Evolutionary conservation across 2,888 invertebrate species (phyloP).

Genomic region (Furcula furcula): DNA sequence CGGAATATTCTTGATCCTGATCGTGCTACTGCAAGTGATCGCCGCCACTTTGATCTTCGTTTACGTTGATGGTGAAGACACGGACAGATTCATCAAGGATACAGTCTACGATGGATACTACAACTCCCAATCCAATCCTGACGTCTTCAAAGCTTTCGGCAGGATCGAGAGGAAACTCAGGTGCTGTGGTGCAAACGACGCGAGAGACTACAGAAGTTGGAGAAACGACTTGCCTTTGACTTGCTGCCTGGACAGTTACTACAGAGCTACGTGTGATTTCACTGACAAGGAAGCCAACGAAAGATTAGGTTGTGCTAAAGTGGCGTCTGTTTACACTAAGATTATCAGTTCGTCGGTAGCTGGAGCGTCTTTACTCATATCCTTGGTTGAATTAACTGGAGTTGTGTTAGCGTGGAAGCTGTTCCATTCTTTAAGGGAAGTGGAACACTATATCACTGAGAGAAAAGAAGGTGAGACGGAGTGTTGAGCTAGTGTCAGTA

Average conservation of each 20-base stretch:
- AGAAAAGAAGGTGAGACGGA: slow-evolving; percentile 75
- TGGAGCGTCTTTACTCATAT: slow-evolving; percentile 64
- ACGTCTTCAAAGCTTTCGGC: slow-evolving; percentile 66
- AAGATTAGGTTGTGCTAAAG: slow-evolving; percentile 73
- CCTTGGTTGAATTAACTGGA: slow-evolving; percentile 62
- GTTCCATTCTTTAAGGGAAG: slow-evolving; percentile 65
- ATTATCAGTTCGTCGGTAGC: slow-evolving; percentile 73
- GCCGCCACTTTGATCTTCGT: slow-evolving; percentile 70
- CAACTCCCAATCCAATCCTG: slow-evolving; percentile 70
- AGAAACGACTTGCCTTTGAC: slow-evolving; percentile 70
- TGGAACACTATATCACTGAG: slow-evolving; percentile 73
- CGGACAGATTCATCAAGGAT: slow-evolving; percentile 71
- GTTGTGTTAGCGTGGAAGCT: slow-evolving; percentile 67
- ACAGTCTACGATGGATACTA: slow-evolving; percentile 76
- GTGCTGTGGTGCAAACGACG: slow-evolving; percentile 76
- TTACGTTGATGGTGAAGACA: slow-evolving; percentile 72
- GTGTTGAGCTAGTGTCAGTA: slow-evolving; percentile 49
- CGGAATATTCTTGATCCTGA: slow-evolving; percentile 59
- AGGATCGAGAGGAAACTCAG: slow-evolving; percentile 67
- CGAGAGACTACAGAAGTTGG: slow-evolving; percentile 72
- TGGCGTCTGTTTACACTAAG: slow-evolving; percentile 74
- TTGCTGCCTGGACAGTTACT: slow-evolving; percentile 71
- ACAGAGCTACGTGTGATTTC: slow-evolving; percentile 68
- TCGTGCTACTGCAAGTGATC: slow-evolving; percentile 61
- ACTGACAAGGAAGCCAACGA: slow-evolving; percentile 77